Evolutionary conservation across 1,140 invertebrate species (phyloP), one percentile per base, ranked within the genome.

Genomic region (Scaptomyza graminum): DNA sequence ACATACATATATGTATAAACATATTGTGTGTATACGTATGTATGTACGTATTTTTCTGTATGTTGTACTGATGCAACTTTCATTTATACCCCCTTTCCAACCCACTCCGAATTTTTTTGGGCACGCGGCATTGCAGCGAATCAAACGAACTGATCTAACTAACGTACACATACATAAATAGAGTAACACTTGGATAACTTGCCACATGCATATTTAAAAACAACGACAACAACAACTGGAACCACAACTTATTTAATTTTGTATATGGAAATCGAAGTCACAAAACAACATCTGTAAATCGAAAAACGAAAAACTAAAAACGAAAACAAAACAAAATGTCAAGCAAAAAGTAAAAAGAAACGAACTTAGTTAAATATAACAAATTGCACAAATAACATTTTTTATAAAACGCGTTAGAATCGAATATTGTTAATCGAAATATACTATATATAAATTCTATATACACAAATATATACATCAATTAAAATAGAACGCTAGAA

Each of bases 111-210:
- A 62, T 56, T 70, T 69, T n/a, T 74, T 60, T 70, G 76, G 63
- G 68, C 69, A 75, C 76, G 76, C 76, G 76, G 75, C 75, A 74
- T 77, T 77, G 61, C 66, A 77, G 75, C 75, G 61, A 76, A 74
- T 47, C 57, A 67, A 76, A 63, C 67, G 73, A 78, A 75, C 75
- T 71, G 72, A 75, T 75, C 56, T 74, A 65, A 65, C 50, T 62
- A 71, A 77, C 37, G 16, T 65, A 72, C 70, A 73, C 49, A n/a
- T n/a, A n/a, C n/a, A 15, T 67, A 73, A 67, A 50, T 61, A 73
- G 55, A 66, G 49, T 57, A 75, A 67, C 56, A 57, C 46, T 71
- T 57, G 62, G 56, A 77, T 56, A 67, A 49, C n/a, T n/a, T 57
- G 28, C 54, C 8, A 63, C 43, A 60, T 5, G 12, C n/a, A 5